Evolutionary conservation across 2,888 invertebrate species (phyloP).

Genomic region (Tortricodes alternella): DNA sequence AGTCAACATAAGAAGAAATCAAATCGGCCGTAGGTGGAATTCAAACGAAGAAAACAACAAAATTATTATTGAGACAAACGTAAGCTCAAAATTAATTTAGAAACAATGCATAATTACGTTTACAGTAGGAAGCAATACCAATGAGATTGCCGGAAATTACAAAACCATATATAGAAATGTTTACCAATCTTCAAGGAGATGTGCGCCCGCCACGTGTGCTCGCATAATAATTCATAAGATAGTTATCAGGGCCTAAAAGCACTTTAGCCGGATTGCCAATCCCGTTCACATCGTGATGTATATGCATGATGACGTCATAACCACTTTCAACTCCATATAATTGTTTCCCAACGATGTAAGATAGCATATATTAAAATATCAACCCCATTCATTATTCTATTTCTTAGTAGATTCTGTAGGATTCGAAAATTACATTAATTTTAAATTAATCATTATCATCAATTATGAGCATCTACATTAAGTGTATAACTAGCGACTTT

Average conservation of each 20-base stretch:
- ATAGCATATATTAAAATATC: conserved; percentile 24
- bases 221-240: conserved; percentile 64
- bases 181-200: conserved; percentile 31
- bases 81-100: neutral
- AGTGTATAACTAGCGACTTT: too few relatives aligned
- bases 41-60: too few relatives aligned
- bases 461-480: neutral
- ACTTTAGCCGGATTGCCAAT: conserved; percentile 67
- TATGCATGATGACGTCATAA: conserved; percentile 65
- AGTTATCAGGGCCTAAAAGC: conserved; percentile 64
- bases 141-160: conserved; percentile 1
- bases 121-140: neutral
- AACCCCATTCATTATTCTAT: conserved; percentile 17
- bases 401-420: conserved; percentile 29
- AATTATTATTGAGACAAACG: too few relatives aligned
- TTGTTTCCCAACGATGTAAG: conserved; percentile 47
- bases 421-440: neutral
- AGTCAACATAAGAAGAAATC: too few relatives aligned
- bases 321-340: conserved; percentile 52
- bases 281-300: conserved; percentile 48
- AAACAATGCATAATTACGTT: neutral
- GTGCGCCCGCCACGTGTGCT: conserved; percentile 39
- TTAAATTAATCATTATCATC: neutral
- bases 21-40: too few relatives aligned
- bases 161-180: conserved; percentile 1